Evolutionary conservation across 2,797 vertebrate species (phyloP).

Genomic region (Thripadectes ignobilis): DNA sequence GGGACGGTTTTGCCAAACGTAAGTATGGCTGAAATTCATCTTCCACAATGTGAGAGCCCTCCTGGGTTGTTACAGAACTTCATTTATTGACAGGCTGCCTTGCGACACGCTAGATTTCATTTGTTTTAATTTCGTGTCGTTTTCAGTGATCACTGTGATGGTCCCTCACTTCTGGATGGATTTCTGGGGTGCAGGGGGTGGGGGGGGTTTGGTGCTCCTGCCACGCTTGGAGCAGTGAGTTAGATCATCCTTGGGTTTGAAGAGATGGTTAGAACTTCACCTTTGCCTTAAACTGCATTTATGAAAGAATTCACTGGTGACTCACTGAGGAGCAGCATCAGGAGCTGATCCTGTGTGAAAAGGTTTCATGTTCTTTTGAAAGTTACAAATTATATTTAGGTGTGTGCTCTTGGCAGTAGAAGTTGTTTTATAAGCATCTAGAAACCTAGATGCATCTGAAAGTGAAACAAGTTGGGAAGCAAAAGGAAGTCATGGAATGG

Average conservation of each 20-base stretch:
- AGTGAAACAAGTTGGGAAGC: neutral
- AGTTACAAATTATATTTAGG: neutral
- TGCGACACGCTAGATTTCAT: neutral
- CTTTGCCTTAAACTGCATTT: neutral
- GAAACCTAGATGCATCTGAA: neutral
- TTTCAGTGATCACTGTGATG: neutral
- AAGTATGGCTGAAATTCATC: constrained; percentile 63
- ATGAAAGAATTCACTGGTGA: neutral
- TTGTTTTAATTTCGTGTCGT: neutral
- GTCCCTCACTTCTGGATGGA: neutral
- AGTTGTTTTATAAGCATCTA: neutral
- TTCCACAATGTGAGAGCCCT: neutral
- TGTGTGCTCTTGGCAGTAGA: neutral
- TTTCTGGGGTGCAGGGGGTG: neutral
- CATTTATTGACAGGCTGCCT: neutral
- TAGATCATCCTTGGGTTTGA: neutral
- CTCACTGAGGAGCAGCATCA: neutral
- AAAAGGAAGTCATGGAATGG: neutral
- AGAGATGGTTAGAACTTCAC: neutral
- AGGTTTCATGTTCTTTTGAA: neutral
- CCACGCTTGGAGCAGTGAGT: neutral
- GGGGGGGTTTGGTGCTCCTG: neutral
- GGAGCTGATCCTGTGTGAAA: neutral
- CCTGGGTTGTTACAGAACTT: neutral
- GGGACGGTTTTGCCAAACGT: constrained; percentile 92